Conservation (phyloP, 2,113 vertebrate species). For the Phrynocephalus versicolor region DNA sequence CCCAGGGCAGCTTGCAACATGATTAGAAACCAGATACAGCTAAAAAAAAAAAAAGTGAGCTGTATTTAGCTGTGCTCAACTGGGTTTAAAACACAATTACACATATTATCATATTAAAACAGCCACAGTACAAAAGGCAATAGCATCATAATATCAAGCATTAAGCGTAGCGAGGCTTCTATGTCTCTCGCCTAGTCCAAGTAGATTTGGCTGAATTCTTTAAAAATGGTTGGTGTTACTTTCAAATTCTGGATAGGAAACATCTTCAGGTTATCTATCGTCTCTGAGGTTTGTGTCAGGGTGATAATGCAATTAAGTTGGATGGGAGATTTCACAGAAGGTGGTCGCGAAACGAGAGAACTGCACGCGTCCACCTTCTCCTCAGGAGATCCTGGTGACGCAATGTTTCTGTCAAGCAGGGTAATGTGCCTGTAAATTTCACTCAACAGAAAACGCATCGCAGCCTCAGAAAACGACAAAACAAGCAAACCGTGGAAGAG, state of each 20-base stretch:
- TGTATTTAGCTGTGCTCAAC: no score
- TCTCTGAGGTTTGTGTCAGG: conserved; percentile 45
- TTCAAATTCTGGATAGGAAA: conserved; percentile 41
- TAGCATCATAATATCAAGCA: conserved; percentile 12
- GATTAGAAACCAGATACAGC: no score
- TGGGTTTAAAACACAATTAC: not conserved
- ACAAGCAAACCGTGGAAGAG: conserved; percentile 63
- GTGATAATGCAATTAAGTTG: conserved; percentile 58
- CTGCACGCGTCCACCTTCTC: conserved; percentile 26
- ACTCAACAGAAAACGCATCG: conserved; percentile 66
- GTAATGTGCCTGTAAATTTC: conserved; percentile 72
- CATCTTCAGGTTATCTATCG: conserved; percentile 50
- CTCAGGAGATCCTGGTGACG: conserved; percentile 20
- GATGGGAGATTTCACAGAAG: conserved; percentile 56
- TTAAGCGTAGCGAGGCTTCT: not conserved
- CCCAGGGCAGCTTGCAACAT: no score
- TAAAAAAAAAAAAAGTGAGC: no score
- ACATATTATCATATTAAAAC: conserved; percentile 35
- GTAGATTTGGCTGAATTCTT: conserved; percentile 56
- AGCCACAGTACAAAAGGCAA: not conserved
- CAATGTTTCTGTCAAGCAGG: conserved; percentile 48
- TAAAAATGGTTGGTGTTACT: conserved; percentile 48
- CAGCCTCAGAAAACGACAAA: conserved; percentile 65
- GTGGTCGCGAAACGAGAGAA: conserved; percentile 52
- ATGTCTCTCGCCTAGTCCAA: conserved; percentile 9